These are phyloP conservation scores for Mormyrus hasselquistii DNA, from an alignment of 2,797 vertebrate species.

Conservation along the genomic window DNA sequence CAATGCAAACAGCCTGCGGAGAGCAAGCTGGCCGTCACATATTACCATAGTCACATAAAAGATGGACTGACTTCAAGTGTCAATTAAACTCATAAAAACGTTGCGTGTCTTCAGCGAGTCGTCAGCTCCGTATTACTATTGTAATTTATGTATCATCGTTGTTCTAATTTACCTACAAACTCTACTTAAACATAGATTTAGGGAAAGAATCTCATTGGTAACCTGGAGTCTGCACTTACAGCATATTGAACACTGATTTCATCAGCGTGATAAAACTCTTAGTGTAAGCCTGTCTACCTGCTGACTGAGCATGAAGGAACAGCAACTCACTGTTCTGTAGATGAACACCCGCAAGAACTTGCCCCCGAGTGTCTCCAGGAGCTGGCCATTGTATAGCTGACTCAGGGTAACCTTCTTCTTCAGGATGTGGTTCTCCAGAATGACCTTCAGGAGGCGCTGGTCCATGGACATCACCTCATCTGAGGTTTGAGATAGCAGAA, in stretches of 20 bases:
- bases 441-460: conserved; percentile 65
- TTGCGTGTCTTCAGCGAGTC: background rate
- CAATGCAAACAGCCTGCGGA: conserved; percentile 83
- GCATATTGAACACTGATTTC: background rate
- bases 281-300: background rate
- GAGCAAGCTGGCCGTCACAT: background rate
- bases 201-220: background rate
- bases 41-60: background rate
- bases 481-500: conserved; percentile 41
- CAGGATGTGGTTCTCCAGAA: conserved; percentile 90
- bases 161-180: background rate
- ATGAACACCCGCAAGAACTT: conserved; percentile 86
- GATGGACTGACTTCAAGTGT: background rate
- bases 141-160: background rate
- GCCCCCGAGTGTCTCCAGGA: conserved; percentile 82
- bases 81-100: background rate
- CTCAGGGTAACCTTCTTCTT: conserved; percentile 79
- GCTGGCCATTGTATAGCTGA: conserved; percentile 89
- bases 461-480: conserved; percentile 75
- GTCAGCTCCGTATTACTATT: background rate
- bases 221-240: background rate
- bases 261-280: background rate
- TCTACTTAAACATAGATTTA: background rate
- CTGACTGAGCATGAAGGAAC: background rate
- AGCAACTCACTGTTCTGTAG: conserved; percentile 84